Base-by-base conservation (phyloP, 1,140 invertebrate species). In the Drosophila nigromelanica region DNA sequence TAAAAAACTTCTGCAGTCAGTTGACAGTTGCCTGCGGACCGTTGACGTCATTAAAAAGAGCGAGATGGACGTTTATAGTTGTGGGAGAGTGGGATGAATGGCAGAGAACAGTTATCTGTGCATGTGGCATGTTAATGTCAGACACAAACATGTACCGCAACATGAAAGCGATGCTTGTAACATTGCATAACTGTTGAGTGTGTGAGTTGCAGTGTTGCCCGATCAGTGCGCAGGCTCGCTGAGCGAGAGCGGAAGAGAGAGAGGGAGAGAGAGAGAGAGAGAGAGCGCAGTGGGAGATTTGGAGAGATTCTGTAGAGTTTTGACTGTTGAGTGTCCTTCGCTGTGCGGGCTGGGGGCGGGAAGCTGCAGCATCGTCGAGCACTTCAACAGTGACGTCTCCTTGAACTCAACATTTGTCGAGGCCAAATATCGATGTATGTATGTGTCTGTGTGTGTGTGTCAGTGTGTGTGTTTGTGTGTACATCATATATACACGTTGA, bases 401-500 rank as follows among this genome's bases (percentile, higher is more conserved):
- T 89, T 87, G 83, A 87, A 87, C 83, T 87, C 83, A 87, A 87
- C 83, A 87, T 89, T 87, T 72, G 69, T 73, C 73, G 83, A 87
- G 83, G 83, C 82, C 81, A 74, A 39, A 70, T 42, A 24, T 24
- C 21, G 21, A 24, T 30, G 8, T 33, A 11, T 64, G n/a, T 63
- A 14, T 45, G 18, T 45, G 10, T 48, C n/a, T 43, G 10, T 42
- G n/a, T 56, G 21, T 70, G 42, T 37, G 2, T 10, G n/a, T n/a
- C 18, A n/a, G n/a, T 35, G 3, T 59, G 30, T 33, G 40, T 40
- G 27, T 50, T 18, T 62, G 0, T 50, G 39, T 18, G 37, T 50
- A 35, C 52, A 33, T 58, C 52, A 33, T 58, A 61, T 54, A 43
- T 66, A 60, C 39, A 50, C 33, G 7, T 66, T 27, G 27, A 27